Percentiles rank a stretch among this genome's conserved stretches.
phyloP scores from a whole-genome alignment of 1,140 invertebrate genomes.

The Heliconius melpomene region DNA sequence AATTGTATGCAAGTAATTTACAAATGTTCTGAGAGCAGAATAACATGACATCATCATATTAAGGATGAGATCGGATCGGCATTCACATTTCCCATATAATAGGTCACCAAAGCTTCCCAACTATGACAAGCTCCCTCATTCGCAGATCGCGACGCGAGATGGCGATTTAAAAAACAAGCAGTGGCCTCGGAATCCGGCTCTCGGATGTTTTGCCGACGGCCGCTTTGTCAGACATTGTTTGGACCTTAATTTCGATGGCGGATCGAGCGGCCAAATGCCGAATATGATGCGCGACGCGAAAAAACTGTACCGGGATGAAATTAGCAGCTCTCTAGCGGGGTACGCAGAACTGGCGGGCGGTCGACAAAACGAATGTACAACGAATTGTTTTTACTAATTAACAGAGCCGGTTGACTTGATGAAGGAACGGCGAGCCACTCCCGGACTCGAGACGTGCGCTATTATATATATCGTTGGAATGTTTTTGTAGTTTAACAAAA shows the following conservation, averaged over 20 bases:
- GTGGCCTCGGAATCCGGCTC: conserved; percentile 71
- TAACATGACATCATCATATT: conserved; percentile 44
- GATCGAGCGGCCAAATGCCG: conserved; percentile 77
- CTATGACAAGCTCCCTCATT: conserved; percentile 80
- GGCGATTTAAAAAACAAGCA: conserved; percentile 73
- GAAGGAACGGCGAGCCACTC: conserved; percentile 9
- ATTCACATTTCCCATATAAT: conserved; percentile 78
- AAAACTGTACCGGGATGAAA: conserved; percentile 77
- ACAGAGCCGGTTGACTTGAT: conserved; percentile 64
- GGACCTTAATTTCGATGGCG: conserved; percentile 77
- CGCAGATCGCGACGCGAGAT: conserved; percentile 68
- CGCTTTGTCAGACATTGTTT: conserved; percentile 80
- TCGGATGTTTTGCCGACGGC: conserved; percentile 76
- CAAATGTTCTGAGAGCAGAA: conserved; percentile 19
- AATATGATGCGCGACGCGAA: conserved; percentile 79
- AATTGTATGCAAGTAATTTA: background rate
- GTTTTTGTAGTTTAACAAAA: background rate
- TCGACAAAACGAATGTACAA: conserved; percentile 74
- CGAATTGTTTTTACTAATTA: conserved; percentile 80
- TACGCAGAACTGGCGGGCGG: conserved; percentile 79
- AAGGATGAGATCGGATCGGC: conserved; percentile 46
- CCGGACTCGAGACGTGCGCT: background rate
- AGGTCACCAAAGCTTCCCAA: conserved; percentile 74
- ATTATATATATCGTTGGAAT: conserved; percentile 17
- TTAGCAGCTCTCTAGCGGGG: conserved; percentile 78